These are phyloP conservation scores for Galagoides demidoff DNA, from an alignment of 2,797 vertebrate genomes.

Conservation along the genomic window DNA sequence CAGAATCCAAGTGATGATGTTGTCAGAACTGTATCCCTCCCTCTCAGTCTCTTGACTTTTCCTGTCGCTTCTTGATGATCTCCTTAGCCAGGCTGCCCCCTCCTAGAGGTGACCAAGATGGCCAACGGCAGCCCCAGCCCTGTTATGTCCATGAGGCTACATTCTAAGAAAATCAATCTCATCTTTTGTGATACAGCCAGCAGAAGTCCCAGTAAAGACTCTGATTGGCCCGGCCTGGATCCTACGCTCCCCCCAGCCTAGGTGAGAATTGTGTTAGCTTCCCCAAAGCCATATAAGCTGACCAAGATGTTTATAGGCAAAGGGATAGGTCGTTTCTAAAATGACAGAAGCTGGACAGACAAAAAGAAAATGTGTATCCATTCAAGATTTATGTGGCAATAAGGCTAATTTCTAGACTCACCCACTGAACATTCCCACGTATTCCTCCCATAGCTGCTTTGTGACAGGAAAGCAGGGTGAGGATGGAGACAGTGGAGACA, in stretches of 20 bases:
- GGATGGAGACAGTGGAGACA: background rate
- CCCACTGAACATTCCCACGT: background rate
- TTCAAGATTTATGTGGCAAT: background rate
- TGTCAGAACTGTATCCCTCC: background rate
- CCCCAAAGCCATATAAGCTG: background rate
- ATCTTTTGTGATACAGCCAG: background rate
- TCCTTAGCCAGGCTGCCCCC: background rate
- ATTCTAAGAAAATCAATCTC: background rate
- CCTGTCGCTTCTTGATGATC: background rate
- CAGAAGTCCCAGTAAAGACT: background rate
- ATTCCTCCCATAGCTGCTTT: background rate
- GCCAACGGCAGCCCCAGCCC: background rate
- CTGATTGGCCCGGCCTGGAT: background rate
- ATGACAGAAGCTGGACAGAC: background rate
- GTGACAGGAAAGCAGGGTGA: background rate
- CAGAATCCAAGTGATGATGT: background rate
- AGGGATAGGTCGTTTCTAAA: background rate
- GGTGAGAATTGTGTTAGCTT: background rate
- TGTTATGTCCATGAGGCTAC: background rate
- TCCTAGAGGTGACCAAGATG: background rate
- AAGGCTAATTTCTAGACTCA: background rate
- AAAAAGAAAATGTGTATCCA: background rate
- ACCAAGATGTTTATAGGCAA: background rate
- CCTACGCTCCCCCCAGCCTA: background rate
- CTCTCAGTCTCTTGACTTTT: background rate